Percentiles rank a stretch among this genome's conserved stretches.
Conservation (phyloP, 53 echinoderm and acorn worm genomes). For the Zoroaster sp. region DNA sequence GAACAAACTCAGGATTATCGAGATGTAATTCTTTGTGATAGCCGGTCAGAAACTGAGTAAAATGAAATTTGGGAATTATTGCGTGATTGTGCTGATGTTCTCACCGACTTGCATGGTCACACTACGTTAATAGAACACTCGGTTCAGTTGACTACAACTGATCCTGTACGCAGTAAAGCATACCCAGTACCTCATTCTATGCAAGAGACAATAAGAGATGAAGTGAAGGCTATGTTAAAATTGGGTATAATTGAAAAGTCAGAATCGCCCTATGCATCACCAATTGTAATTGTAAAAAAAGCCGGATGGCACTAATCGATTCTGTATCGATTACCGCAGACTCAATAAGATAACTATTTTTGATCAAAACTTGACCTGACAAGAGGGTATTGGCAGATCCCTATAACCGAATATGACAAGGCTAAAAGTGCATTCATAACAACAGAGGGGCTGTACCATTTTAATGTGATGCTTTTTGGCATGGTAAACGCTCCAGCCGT, state of each 20-base stretch:
- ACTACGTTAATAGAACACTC: constrained; percentile 34
- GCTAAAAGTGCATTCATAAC: constrained; percentile 57
- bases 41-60: not conserved
- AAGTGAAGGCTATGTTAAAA: constrained; percentile 24
- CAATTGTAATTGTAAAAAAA: constrained; percentile 55
- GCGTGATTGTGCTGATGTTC: constrained; percentile 38
- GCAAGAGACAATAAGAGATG: constrained; percentile 20
- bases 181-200: constrained; percentile 60
- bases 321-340: constrained; percentile 58
- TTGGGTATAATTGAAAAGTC: constrained; percentile 51
- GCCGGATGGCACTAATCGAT: constrained; percentile 54
- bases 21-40: constrained; percentile 58
- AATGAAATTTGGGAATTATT: constrained; percentile 14
- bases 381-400: constrained; percentile 79
- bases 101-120: constrained; percentile 57
- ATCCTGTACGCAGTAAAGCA: constrained; percentile 53
- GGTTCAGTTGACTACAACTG: constrained; percentile 39
- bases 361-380: constrained; percentile 64
- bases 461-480: constrained; percentile 60
- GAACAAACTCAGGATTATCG: constrained; percentile 17
- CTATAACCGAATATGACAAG: constrained; percentile 32
- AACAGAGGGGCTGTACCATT: constrained; percentile 56
- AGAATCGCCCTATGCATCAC: constrained; percentile 62
- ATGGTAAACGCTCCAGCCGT: constrained; percentile 61
- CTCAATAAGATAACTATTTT: constrained; percentile 51